phyloP scores from a whole-genome alignment of 2,113 vertebrate species.

The Actenoides hombroni region DNA sequence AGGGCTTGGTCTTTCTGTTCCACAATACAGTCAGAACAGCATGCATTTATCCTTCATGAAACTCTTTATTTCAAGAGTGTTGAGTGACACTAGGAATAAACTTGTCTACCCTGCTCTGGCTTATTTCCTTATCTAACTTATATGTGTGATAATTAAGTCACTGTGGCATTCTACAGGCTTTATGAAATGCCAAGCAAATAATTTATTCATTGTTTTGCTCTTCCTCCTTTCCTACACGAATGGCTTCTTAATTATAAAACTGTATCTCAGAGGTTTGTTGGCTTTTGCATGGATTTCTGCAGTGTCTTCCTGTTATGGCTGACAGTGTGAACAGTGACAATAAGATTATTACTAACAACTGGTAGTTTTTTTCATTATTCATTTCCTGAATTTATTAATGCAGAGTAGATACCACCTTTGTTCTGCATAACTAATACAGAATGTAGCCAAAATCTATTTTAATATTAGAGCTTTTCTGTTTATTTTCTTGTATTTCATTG shows the following conservation, averaged over 20 bases:
- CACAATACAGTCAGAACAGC: not conserved
- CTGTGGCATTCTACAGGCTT: not conserved
- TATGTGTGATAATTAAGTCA: not conserved
- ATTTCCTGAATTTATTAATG: not conserved
- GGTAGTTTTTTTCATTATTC: not conserved
- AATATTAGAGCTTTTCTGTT: not conserved
- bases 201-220: slow-evolving; percentile 46
- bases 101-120: not conserved
- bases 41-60: not conserved
- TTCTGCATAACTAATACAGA: not conserved
- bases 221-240: not conserved
- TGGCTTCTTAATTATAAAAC: slow-evolving; percentile 1
- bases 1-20: not conserved
- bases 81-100: not conserved
- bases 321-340: not conserved
- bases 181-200: slow-evolving; percentile 32
- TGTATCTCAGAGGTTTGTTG: not conserved
- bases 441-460: not conserved
- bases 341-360: not conserved
- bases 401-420: not conserved
- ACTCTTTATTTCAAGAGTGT: not conserved
- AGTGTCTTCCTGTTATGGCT: not conserved
- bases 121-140: not conserved
- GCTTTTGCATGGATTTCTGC: not conserved
- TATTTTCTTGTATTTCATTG: not conserved